Evolutionary conservation across 2,888 invertebrate species (phyloP).

Genomic region (Theretra japonica): DNA sequence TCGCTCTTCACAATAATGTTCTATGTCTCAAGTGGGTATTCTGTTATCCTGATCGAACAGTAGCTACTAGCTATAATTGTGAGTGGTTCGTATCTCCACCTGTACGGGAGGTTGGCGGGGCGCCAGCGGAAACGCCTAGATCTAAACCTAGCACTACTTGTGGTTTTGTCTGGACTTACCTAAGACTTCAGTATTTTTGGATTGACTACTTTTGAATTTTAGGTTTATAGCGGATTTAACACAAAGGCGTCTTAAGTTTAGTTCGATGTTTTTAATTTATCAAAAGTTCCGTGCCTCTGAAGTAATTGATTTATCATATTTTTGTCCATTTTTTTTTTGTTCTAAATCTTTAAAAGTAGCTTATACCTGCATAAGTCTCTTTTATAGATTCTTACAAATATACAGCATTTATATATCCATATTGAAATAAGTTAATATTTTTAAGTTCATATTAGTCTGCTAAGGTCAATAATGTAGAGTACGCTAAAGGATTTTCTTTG

Average conservation of each 20-base stretch:
- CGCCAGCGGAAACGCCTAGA: conserved; percentile 48
- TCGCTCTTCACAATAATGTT: neutral
- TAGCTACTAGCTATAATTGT: conserved; percentile 45
- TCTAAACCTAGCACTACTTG: conserved; percentile 45
- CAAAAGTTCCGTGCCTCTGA: no score
- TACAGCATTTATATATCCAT: no score
- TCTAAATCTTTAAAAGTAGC: no score
- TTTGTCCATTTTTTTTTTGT: no score
- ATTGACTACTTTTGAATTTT: conserved; percentile 29
- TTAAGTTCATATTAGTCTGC: no score
- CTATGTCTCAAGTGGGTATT: conserved; percentile 26
- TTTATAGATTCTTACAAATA: no score
- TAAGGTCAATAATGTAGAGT: no score
- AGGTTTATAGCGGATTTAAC: neutral
- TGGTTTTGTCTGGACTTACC: conserved; percentile 49
- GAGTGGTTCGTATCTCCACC: conserved; percentile 51
- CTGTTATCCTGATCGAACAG: conserved; percentile 33
- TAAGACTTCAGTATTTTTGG: conserved; percentile 37
- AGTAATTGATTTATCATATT: no score
- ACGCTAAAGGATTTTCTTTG: no score
- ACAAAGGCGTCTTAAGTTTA: neutral
- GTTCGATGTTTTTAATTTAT: no score
- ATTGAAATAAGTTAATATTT: no score
- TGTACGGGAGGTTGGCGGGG: conserved; percentile 48
- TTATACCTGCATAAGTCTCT: no score